These are phyloP conservation scores for Linyphia triangularis DNA, from an alignment of 2,888 invertebrate species.

Conservation along the genomic window DNA sequence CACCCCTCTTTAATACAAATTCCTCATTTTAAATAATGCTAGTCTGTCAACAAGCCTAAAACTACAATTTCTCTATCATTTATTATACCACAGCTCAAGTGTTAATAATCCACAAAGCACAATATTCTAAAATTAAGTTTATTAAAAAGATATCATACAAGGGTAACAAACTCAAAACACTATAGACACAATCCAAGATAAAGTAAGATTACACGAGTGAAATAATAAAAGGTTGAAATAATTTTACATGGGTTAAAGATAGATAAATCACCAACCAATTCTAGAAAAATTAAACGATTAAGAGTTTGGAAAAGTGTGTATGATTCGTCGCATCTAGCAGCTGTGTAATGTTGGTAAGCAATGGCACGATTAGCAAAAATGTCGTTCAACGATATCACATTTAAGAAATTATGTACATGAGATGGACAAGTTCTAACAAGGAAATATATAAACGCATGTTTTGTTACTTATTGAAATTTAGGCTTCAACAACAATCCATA, in stretches of 20 bases:
- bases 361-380: constrained; percentile 37
- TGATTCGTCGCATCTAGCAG: neutral
- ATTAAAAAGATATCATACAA: constrained; percentile 44
- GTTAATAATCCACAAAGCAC: neutral
- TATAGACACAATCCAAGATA: constrained; percentile 12
- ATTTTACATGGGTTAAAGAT: neutral
- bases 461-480: constrained; percentile 14
- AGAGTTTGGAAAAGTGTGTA: neutral
- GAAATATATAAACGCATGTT: neutral
- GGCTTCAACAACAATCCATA: constrained; percentile 27
- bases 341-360: constrained; percentile 4
- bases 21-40: too few species aligned
- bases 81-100: too few species aligned
- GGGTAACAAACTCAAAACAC: constrained; percentile 1
- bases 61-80: too few species aligned
- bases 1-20: too few species aligned
- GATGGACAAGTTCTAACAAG: neutral
- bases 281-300: neutral
- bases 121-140: constrained; percentile 41
- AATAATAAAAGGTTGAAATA: neutral
- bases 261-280: neutral
- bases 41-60: too few species aligned
- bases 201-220: constrained; percentile 25
- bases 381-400: constrained; percentile 34
- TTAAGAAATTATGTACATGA: constrained; percentile 49